A percentile compares a stretch with the other conserved stretches of the same genome.
phyloP scores from a whole-genome alignment of 2,113 vertebrate species.

The Heliornis fulica region DNA sequence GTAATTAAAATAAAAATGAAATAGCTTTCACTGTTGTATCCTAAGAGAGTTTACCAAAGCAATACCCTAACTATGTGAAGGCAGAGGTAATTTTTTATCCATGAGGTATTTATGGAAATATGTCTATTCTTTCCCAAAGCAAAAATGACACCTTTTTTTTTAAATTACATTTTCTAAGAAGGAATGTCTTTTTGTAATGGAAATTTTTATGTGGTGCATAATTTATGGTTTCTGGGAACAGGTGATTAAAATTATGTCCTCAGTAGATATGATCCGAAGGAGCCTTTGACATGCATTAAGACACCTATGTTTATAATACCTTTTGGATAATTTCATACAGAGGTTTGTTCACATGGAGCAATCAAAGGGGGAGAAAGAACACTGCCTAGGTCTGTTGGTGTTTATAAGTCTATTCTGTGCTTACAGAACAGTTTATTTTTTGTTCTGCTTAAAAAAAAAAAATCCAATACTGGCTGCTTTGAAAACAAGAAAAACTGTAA shows the following conservation, averaged over 20 bases:
- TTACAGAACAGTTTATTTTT: neutral
- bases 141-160: slow-evolving; percentile 16
- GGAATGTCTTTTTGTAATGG: neutral
- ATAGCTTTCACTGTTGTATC: slow-evolving; percentile 54
- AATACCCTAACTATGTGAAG: slow-evolving; percentile 22
- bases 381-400: neutral
- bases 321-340: neutral
- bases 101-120: slow-evolving; percentile 62
- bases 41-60: slow-evolving; percentile 57
- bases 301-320: neutral
- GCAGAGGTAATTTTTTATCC: slow-evolving; percentile 56
- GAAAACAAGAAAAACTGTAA: slow-evolving; percentile 27
- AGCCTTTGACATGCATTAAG: neutral
- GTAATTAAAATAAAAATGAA: slow-evolving; percentile 73
- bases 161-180: slow-evolving; percentile 11
- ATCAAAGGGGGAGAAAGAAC: neutral
- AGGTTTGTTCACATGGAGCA: neutral
- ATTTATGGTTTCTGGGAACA: slow-evolving; percentile 1
- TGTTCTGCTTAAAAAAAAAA: neutral
- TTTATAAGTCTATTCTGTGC: neutral
- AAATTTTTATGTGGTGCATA: neutral
- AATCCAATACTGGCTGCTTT: neutral
- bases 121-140: slow-evolving; percentile 15
- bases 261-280: neutral
- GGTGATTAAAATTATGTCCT: neutral